A percentile compares a stretch with the other conserved stretches of the same genome.
These are phyloP conservation scores for Urocynchramus pylzowi DNA, from an alignment of 2,113 vertebrate species.

Conservation along the genomic window DNA sequence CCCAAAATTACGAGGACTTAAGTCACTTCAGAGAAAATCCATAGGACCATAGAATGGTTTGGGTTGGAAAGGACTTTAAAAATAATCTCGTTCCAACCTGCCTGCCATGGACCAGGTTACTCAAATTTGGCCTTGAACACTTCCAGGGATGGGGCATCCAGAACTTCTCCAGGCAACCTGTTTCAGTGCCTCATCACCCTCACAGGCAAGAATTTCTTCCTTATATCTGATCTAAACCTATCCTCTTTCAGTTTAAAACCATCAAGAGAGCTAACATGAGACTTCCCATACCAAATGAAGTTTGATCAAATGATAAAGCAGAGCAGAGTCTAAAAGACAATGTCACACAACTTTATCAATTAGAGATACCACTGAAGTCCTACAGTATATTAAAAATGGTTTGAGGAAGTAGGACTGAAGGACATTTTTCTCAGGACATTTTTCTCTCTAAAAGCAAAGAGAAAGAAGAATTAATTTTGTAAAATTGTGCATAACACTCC, in stretches of 20 bases:
- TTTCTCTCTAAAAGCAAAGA: not conserved
- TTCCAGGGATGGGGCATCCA: not conserved
- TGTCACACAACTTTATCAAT: not conserved
- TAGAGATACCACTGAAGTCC: not conserved
- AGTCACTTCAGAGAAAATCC: not conserved
- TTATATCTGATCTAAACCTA: not conserved
- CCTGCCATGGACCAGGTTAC: not conserved
- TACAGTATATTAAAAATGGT: not conserved
- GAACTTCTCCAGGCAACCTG: not conserved
- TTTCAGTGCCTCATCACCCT: not conserved
- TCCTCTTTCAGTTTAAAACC: not conserved
- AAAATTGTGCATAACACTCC: not conserved
- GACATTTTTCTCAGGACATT: not conserved
- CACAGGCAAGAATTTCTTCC: not conserved
- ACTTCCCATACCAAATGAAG: not conserved
- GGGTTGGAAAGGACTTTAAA: not conserved
- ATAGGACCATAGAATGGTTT: not conserved
- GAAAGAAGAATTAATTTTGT: not conserved
- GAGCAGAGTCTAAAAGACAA: not conserved
- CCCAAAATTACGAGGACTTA: not conserved
- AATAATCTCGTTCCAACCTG: not conserved
- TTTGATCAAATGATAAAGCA: not conserved
- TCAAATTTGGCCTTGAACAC: not conserved
- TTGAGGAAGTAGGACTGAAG: not conserved
- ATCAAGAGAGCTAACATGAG: not conserved